These are phyloP conservation scores for Ypsolopha scabrella DNA, from an alignment of 2,888 invertebrate species.

Conservation along the genomic window DNA sequence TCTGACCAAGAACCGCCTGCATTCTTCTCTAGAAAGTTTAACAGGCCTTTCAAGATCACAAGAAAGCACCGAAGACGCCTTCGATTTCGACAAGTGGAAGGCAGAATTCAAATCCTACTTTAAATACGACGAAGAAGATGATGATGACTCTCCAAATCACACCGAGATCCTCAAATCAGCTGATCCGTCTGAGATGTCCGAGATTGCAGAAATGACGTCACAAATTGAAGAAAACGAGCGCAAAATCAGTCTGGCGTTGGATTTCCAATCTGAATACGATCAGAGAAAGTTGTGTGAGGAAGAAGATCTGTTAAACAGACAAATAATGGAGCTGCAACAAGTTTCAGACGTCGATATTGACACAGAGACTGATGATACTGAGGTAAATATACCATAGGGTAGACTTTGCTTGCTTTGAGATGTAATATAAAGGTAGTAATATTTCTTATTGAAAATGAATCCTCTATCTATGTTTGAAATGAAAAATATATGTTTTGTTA, in stretches of 20 bases:
- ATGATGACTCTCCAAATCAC: constrained; percentile 41
- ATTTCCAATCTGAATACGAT: constrained; percentile 78
- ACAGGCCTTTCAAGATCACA: constrained; percentile 53
- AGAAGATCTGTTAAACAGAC: constrained; percentile 80
- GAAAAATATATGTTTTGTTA: too few relatives aligned
- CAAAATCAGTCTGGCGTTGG: constrained; percentile 71
- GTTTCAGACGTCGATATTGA: constrained; percentile 82
- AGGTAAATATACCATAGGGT: constrained; percentile 32
- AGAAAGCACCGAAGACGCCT: constrained; percentile 50
- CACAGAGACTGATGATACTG: constrained; percentile 85
- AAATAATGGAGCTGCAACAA: constrained; percentile 79
- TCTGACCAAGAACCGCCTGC: constrained; percentile 48
- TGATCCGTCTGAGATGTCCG: constrained; percentile 61
- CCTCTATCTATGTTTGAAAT: too few relatives aligned
- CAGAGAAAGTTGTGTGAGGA: constrained; percentile 81
- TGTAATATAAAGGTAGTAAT: too few relatives aligned
- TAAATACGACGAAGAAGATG: constrained; percentile 55
- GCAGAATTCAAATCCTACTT: constrained; percentile 51
- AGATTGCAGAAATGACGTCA: constrained; percentile 64
- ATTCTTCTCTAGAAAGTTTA: constrained; percentile 56
- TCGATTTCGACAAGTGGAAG: constrained; percentile 62
- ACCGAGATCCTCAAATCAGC: constrained; percentile 52
- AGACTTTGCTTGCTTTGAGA: too few relatives aligned
- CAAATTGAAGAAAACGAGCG: constrained; percentile 66
- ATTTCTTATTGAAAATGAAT: too few relatives aligned